Evolutionary conservation across 2,113 vertebrate species (phyloP).

Genomic region (Clarias gariepinus): DNA sequence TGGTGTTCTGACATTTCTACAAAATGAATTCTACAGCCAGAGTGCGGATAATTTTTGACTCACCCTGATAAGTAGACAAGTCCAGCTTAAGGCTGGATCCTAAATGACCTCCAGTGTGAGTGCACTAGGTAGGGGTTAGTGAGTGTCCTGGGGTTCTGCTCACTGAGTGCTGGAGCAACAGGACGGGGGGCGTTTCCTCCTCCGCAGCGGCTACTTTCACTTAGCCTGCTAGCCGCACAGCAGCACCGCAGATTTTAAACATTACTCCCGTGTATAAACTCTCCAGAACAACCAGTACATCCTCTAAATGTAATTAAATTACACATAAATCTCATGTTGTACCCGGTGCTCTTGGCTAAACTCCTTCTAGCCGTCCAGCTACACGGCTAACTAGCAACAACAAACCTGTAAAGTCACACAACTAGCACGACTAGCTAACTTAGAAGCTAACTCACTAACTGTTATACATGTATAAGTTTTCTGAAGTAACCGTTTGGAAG

Average conservation of each 20-base stretch:
- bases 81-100: background rate
- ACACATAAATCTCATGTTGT: background rate
- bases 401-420: background rate
- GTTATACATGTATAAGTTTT: too few relatives aligned
- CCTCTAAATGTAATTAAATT: background rate
- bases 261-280: background rate
- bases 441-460: background rate
- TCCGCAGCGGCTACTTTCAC: background rate
- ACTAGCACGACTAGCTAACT: background rate
- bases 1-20: too few relatives aligned
- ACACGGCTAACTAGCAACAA: conserved; percentile 11
- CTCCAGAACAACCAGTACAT: background rate
- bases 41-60: too few relatives aligned
- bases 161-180: background rate
- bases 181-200: conserved; percentile 32
- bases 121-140: background rate
- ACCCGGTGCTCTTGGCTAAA: background rate
- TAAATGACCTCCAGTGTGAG: too few relatives aligned
- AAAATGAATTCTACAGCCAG: too few relatives aligned
- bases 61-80: background rate
- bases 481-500: background rate
- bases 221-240: background rate
- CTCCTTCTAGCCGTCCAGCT: background rate
- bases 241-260: background rate
- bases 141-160: background rate